Conservation (phyloP, 2,113 vertebrate genomes). For the Vulpes ferrilata region DNA sequence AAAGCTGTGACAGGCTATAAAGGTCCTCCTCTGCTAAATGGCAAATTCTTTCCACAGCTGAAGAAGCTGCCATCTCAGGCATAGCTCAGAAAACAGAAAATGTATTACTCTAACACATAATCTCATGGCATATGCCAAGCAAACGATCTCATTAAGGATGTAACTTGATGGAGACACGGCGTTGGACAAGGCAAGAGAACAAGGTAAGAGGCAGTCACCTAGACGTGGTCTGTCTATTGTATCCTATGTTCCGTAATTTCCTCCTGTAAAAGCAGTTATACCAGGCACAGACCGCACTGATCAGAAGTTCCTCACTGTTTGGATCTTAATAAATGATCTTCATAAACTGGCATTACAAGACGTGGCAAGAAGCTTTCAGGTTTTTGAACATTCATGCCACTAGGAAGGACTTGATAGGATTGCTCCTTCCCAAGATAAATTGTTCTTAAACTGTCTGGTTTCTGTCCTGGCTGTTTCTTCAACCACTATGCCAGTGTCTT, state of each 20-base stretch:
- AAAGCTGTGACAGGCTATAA: conserved; percentile 51
- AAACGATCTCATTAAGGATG: not conserved
- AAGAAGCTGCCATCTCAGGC: conserved; percentile 23
- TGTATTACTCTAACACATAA: not conserved
- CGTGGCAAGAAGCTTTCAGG: not conserved
- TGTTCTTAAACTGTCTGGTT: not conserved
- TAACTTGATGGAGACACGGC: not conserved
- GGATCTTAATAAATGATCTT: not conserved
- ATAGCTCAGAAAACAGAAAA: conserved; percentile 23
- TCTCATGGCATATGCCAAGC: not conserved
- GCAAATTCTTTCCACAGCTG: conserved; percentile 1
- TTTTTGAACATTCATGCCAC: not conserved
- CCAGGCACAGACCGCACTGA: not conserved
- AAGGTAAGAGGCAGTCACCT: not conserved
- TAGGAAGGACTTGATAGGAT: not conserved
- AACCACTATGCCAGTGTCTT: not conserved
- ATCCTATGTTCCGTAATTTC: not conserved
- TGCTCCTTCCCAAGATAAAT: not conserved
- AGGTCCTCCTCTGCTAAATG: not conserved
- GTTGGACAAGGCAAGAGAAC: not conserved
- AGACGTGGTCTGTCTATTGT: not conserved
- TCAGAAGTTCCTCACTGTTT: not conserved
- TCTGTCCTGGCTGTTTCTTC: not conserved
- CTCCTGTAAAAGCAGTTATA: conserved; percentile 29
- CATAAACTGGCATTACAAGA: not conserved